These are phyloP conservation scores for Schizotus pectinicornis DNA, from an alignment of 2,888 invertebrate species.

Conservation along the genomic window DNA sequence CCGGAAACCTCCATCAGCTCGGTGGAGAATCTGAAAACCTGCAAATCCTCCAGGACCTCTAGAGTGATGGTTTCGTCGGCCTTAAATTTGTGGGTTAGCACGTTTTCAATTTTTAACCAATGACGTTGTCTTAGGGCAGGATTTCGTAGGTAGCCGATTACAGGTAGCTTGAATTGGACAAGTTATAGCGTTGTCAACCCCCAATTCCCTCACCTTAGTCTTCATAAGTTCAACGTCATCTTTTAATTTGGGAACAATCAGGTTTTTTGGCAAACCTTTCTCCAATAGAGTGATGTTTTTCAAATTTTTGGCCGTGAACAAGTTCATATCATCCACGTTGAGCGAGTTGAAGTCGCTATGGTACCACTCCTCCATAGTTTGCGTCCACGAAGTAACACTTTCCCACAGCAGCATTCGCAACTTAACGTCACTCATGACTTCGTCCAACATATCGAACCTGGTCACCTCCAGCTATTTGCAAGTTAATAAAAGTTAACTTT, in stretches of 20 bases:
- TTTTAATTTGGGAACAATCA: slow-evolving; percentile 78
- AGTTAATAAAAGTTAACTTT: slow-evolving; percentile 11
- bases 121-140: slow-evolving; percentile 79
- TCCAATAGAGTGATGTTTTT: slow-evolving; percentile 80
- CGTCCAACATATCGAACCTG: slow-evolving; percentile 80
- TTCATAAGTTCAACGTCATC: slow-evolving; percentile 79
- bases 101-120: slow-evolving; percentile 81
- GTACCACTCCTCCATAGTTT: slow-evolving; percentile 71
- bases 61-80: slow-evolving; percentile 73
- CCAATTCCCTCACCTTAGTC: slow-evolving; percentile 66
- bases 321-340: slow-evolving; percentile 75
- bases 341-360: slow-evolving; percentile 67
- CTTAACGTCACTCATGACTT: slow-evolving; percentile 79
- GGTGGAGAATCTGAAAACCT: slow-evolving; percentile 76
- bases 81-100: slow-evolving; percentile 75
- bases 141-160: slow-evolving; percentile 81
- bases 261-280: slow-evolving; percentile 82
- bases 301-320: slow-evolving; percentile 68
- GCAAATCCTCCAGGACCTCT: slow-evolving; percentile 70
- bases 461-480: slow-evolving; percentile 76
- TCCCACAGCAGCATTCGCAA: slow-evolving; percentile 83
- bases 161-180: slow-evolving; percentile 66
- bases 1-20: slow-evolving; percentile 85
- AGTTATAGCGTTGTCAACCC: neutral
- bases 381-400: slow-evolving; percentile 77